Base-by-base conservation (phyloP, 2,797 vertebrate genomes). In the Acipenser ruthenus region DNA sequence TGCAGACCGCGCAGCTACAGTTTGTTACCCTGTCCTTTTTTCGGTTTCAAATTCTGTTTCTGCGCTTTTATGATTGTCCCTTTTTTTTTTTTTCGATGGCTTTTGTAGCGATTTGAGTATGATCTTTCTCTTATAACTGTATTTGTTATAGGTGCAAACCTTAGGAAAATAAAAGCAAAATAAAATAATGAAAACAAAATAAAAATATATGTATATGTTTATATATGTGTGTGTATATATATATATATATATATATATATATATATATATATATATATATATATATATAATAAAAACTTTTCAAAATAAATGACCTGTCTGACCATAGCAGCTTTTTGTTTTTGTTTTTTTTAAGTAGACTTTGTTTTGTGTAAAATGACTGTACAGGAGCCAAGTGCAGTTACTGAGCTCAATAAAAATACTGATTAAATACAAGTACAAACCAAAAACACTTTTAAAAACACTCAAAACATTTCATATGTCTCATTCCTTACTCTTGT, bases 381-480 rank as follows among this genome's bases (percentile, higher is more conserved):
- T 75, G 75, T 86, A 80, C 78, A 81, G 71, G 79, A 87, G 89
- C 84, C 87, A 92, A 93, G 91, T 93, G 92, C 90, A 91, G 89
- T 88, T 89, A 93, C 87, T 82, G 89, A 95, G 91, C 89, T 92
- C 87, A 91, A 87, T 88, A 90, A 81, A 84, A 91, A 91, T 89
- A 92, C 90, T 87, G 89, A 86, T 85, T 88, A 90, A 81, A 87
- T 82, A 87, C 52, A 81, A 79, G 80, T 87, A 88, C 76, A 82
- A 81, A 78, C 78, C 80, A 72, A 77, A 71, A 77, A 74, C 68
- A 70, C 65, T 63, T 62, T 55, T 53, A 60, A 63, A 69, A 67
- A 72, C 64, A 70, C 70, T 69, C 51, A 69, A 69, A 64, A 61
- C 51, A 65, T 61, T 65, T 56, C 58, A 64, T 53, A 62, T 55